Evolutionary conservation across 2,797 vertebrate species (phyloP).

Genomic region (Tarsius wallacei): DNA sequence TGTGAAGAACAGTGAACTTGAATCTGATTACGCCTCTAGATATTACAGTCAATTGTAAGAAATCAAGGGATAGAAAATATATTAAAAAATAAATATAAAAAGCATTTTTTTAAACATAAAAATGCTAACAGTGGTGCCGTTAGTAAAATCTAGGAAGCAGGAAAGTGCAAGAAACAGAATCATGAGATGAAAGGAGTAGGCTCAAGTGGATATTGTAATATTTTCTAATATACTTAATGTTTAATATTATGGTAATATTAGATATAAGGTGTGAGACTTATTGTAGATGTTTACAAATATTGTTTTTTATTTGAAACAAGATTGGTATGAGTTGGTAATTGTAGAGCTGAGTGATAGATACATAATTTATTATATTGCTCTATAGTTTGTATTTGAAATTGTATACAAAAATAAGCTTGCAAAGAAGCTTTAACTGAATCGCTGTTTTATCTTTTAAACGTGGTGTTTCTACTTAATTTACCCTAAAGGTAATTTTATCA

Average conservation of each 20-base stretch:
- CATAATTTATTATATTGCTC: not conserved
- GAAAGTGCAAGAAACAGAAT: not conserved
- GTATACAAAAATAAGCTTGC: not conserved
- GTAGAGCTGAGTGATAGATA: not conserved
- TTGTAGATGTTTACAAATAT: not conserved
- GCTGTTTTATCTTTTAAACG: not conserved
- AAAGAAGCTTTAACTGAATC: not conserved
- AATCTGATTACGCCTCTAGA: not conserved
- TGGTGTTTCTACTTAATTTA: not conserved
- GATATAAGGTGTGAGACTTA: not conserved
- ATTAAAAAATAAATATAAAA: not conserved
- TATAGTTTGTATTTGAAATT: conserved; percentile 4
- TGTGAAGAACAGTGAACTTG: not conserved
- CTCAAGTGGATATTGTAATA: not conserved
- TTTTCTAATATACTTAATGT: not conserved
- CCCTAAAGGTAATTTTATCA: not conserved
- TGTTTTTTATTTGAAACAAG: conserved; percentile 23
- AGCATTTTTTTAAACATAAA: too few species aligned
- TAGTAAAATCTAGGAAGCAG: conserved; percentile 16
- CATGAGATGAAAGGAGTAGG: not conserved
- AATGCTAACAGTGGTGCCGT: not conserved
- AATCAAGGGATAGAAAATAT: not conserved
- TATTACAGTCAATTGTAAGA: not conserved
- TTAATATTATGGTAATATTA: not conserved
- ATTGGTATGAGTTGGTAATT: not conserved